Conservation (phyloP, 37 sponge, comb jelly and placozoan species). For the Dysidea cf. avara region DNA sequence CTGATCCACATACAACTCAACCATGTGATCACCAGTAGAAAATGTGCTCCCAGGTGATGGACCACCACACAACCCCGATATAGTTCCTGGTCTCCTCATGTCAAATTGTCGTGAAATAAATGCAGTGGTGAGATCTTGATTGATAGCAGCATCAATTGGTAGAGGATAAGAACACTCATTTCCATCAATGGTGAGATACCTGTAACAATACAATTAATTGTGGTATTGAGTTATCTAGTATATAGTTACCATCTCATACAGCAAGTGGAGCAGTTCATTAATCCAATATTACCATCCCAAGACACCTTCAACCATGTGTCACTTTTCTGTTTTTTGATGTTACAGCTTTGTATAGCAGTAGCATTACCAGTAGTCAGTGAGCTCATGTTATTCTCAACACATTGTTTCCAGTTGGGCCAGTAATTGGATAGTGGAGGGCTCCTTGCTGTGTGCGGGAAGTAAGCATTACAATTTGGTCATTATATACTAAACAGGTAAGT, state of each 20-base stretch:
- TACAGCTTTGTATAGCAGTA: conserved; percentile 22
- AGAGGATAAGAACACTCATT: too few relatives aligned
- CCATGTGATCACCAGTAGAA: background rate
- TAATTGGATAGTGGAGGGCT: background rate
- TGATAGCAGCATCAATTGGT: conserved; percentile 51
- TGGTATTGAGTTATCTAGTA: too few relatives aligned
- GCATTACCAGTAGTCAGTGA: background rate
- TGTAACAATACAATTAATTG: too few relatives aligned
- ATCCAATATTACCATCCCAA: conserved; percentile 59
- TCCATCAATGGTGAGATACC: too few relatives aligned
- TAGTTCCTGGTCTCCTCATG: conserved; percentile 26
- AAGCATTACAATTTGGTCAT: too few relatives aligned
- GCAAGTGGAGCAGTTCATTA: conserved; percentile 49
- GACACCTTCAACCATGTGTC: conserved; percentile 39
- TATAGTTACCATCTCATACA: too few relatives aligned
- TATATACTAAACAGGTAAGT: too few relatives aligned
- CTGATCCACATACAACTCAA: conserved; percentile 26
- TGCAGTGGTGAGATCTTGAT: conserved; percentile 17
- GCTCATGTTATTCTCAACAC: background rate
- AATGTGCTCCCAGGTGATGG: background rate
- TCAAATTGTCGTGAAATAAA: conserved; percentile 3
- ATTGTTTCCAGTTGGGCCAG: conserved; percentile 39
- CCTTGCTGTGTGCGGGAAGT: conserved; percentile 6
- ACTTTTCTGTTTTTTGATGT: conserved; percentile 13
- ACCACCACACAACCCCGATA: conserved; percentile 44